Evolutionary conservation across 2,888 invertebrate species (phyloP).

Genomic region (Troides aeacus): DNA sequence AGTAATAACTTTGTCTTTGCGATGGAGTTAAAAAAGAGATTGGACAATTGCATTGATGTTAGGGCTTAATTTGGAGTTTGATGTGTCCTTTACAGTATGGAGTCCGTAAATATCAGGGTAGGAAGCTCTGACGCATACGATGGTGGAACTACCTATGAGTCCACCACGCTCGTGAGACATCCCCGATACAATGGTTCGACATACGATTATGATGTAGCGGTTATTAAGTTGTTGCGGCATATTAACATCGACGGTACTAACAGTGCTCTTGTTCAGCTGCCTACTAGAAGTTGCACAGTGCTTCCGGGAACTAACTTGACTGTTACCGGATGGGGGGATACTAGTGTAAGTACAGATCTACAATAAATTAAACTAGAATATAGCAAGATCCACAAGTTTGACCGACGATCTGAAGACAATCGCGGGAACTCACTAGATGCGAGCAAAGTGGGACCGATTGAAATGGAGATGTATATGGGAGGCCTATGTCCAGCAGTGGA

Average conservation of each 20-base stretch:
- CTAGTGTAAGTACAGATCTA: conserved; percentile 47
- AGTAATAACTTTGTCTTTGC: not conserved
- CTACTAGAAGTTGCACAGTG: conserved; percentile 39
- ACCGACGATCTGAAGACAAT: too few relatives aligned
- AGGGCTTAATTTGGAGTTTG: not conserved
- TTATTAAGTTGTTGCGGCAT: conserved; percentile 50
- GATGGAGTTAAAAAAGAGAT: not conserved
- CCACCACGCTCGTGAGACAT: conserved; percentile 52
- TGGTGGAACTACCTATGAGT: conserved; percentile 64
- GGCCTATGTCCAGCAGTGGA: too few relatives aligned
- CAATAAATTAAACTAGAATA: not conserved
- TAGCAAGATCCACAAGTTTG: too few relatives aligned
- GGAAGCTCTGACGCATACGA: conserved; percentile 56
- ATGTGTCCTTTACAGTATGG: conserved; percentile 45
- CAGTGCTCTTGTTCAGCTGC: conserved; percentile 45
- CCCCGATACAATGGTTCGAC: conserved; percentile 56
- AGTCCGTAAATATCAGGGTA: conserved; percentile 51
- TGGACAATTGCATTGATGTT: not conserved
- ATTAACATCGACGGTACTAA: conserved; percentile 56
- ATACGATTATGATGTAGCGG: conserved; percentile 69
- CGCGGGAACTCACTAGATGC: too few relatives aligned
- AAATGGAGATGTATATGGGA: too few relatives aligned
- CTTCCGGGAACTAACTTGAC: conserved; percentile 44
- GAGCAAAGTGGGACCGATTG: too few relatives aligned
- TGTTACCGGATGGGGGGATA: conserved; percentile 68